Base-by-base conservation (phyloP, 1,140 invertebrate genomes). In the Penaeus indicus region DNA sequence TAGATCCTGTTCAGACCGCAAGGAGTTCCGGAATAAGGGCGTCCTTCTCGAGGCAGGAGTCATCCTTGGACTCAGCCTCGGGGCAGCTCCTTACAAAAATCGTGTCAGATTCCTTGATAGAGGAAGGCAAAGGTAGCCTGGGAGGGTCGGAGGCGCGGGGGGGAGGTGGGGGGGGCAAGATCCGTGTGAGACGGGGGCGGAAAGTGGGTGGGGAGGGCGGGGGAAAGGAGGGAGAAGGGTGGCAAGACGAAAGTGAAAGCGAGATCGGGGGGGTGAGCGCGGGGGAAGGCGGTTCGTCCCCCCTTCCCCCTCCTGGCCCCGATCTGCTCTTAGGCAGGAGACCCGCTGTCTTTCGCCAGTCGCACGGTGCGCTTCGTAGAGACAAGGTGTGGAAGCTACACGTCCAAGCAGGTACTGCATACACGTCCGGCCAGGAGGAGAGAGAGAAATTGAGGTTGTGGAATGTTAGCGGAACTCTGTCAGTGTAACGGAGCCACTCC, bases 381-480 rank as follows among this genome's bases (percentile, higher is more conserved):
- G 72, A 75, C 72, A 27, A 75, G 72, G 27, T 38, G 72, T 75
- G 72, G 72, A 75, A 32, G 27, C 72, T 75, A 75, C 27, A 27
- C 72, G 72, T 75, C 72, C 19, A 75, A 75, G 13, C 72, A 75
- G 72, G 72, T 75, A 75, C 72, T 75, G 72, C 72, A 32, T 19
- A 19, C 25, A 11, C 42, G 27, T 25, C 21, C 42, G 18, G 81
- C 54, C 54, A 63, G 81, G 32, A 61, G 16, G 80, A 83, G 81
- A 83, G 47, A 83, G 81, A 83, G 80, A 60, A 25, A 82, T 21
- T 61, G 80, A 82, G 80, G n/a, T 27, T 25, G 72, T 19, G n/a
- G n/a, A 75, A 75, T 75, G 72, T 38, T 19, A 75, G 72, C 42
- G 72, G 42, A 32, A 75, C 21, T 25, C 42, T 27, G 27, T 75